phyloP scores from a whole-genome alignment of 2,797 vertebrate species.

The Pogoniulus pusillus region DNA sequence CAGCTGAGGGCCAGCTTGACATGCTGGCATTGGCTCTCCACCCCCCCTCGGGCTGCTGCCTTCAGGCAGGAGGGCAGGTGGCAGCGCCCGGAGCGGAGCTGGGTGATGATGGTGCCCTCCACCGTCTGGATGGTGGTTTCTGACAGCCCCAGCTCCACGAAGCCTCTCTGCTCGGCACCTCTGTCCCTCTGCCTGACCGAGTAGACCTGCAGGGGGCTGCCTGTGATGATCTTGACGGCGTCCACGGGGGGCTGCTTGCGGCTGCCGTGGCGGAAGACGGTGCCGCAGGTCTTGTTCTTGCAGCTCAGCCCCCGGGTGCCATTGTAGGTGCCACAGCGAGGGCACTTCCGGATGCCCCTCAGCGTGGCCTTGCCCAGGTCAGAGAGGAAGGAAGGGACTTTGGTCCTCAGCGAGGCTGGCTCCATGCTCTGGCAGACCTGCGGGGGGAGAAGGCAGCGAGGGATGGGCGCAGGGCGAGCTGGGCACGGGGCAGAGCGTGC shows the following conservation, averaged over 20 bases:
- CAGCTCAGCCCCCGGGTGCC: slow-evolving; percentile 93
- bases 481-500: no score
- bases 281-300: slow-evolving; percentile 92
- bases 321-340: slow-evolving; percentile 91
- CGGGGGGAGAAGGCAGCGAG: background rate
- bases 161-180: slow-evolving; percentile 81
- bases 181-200: slow-evolving; percentile 86
- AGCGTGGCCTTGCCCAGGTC: slow-evolving; percentile 91
- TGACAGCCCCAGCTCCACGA: slow-evolving; percentile 87
- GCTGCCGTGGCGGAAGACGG: slow-evolving; percentile 82
- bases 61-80: slow-evolving; percentile 83
- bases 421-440: slow-evolving; percentile 74
- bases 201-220: slow-evolving; percentile 80
- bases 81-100: slow-evolving; percentile 88
- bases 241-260: slow-evolving; percentile 75
- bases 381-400: slow-evolving; percentile 87
- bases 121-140: slow-evolving; percentile 85
- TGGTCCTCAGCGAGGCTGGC: slow-evolving; percentile 68
- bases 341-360: slow-evolving; percentile 89
- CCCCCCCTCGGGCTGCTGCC: slow-evolving; percentile 70
- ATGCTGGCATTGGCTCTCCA: slow-evolving; percentile 87
- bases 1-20: slow-evolving; percentile 88
- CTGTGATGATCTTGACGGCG: slow-evolving; percentile 85
- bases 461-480: no score
- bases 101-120: slow-evolving; percentile 85